Evolutionary conservation across 2,888 invertebrate genomes (phyloP).

Genomic region (Phrixothrix hirtus): DNA sequence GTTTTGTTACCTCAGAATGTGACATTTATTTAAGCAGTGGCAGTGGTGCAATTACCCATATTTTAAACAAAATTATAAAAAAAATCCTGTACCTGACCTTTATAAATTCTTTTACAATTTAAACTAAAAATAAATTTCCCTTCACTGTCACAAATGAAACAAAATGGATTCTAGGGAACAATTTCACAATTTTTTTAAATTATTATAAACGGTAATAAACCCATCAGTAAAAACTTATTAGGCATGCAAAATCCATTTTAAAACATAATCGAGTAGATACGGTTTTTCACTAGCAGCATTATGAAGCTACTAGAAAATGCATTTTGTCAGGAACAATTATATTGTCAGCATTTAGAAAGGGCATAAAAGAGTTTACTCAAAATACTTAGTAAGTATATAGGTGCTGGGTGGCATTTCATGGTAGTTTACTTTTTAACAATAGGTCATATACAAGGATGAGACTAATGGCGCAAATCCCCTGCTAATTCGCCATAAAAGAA

Average conservation of each 20-base stretch:
- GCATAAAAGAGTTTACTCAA: slow-evolving; percentile 12
- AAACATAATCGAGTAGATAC: slow-evolving; percentile 5
- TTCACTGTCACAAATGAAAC: no score
- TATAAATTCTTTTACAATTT: no score
- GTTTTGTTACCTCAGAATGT: no score
- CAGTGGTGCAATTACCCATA: no score
- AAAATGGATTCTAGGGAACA: no score
- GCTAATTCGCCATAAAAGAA: slow-evolving; percentile 16
- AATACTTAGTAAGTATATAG: slow-evolving; percentile 9
- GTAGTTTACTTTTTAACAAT: slow-evolving; percentile 21
- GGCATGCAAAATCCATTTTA: neutral
- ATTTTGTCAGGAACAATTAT: slow-evolving; percentile 14
- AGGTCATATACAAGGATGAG: slow-evolving; percentile 10
- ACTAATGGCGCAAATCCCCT: slow-evolving; percentile 26
- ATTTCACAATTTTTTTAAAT: neutral
- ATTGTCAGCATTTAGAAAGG: slow-evolving; percentile 14
- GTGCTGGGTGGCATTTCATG: slow-evolving; percentile 22
- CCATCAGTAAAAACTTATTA: slow-evolving; percentile 21
- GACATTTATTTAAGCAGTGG: no score
- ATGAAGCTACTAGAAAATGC: slow-evolving; percentile 8
- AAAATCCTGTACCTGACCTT: no score
- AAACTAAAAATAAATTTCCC: no score
- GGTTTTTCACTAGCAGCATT: no score
- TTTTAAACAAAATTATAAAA: no score
- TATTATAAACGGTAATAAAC: slow-evolving; percentile 17